Evolutionary conservation across 2,888 invertebrate species (phyloP).

Genomic region (Ectemnius continuus): DNA sequence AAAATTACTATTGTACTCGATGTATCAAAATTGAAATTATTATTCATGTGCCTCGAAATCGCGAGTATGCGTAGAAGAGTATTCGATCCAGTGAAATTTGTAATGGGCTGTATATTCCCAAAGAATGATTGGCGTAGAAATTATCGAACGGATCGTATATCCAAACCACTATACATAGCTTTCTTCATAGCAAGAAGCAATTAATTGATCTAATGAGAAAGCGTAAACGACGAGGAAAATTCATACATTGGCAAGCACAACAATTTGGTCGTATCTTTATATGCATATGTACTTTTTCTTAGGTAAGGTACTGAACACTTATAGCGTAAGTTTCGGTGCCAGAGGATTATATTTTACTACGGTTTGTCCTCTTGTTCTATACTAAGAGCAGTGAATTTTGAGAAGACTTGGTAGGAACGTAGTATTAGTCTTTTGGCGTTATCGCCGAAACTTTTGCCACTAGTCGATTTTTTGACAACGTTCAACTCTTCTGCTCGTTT

Average conservation of each 20-base stretch:
- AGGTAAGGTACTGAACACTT: constrained; percentile 24
- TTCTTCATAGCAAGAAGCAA: too few species aligned
- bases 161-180: not conserved
- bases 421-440: constrained; percentile 13
- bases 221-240: too few species aligned
- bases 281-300: constrained; percentile 11
- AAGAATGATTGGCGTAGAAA: constrained; percentile 4
- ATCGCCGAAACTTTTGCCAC: constrained; percentile 19
- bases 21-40: constrained; percentile 24
- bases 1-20: constrained; percentile 23
- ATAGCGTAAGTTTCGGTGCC: constrained; percentile 1
- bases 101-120: not conserved
- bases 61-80: constrained; percentile 18
- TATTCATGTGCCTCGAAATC: constrained; percentile 13
- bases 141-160: not conserved
- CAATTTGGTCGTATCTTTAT: too few species aligned
- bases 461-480: constrained; percentile 37
- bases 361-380: too few species aligned
- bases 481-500: constrained; percentile 32
- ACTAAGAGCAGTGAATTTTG: too few species aligned
- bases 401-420: constrained; percentile 1
- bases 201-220: too few species aligned
- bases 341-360: too few species aligned
- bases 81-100: constrained; percentile 5
- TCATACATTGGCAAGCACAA: not conserved